Percentiles rank a stretch among this genome's conserved stretches.
These are phyloP conservation scores for Hydroisotoma schaefferi DNA, from an alignment of 2,888 invertebrate genomes.

Conservation along the genomic window DNA sequence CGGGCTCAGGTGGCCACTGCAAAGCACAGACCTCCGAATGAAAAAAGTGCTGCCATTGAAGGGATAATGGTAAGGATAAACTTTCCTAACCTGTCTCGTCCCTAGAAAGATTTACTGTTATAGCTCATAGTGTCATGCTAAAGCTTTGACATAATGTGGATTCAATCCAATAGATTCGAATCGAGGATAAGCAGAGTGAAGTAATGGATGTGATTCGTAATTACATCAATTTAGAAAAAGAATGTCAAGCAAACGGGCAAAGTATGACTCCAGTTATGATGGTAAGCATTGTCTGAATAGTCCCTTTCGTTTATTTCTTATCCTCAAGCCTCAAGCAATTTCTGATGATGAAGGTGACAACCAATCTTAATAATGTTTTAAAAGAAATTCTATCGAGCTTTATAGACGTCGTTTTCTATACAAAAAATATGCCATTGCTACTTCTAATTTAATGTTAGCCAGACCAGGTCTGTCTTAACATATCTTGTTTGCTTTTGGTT, in stretches of 20 bases:
- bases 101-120: no score
- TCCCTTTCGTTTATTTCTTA: background rate
- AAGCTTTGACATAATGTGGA: background rate
- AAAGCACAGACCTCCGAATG: slow-evolving; percentile 41
- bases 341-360: background rate
- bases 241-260: slow-evolving; percentile 56
- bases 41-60: slow-evolving; percentile 41
- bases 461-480: no score
- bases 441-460: no score
- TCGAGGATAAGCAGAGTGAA: slow-evolving; percentile 60
- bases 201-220: slow-evolving; percentile 63
- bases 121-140: background rate
- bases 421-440: no score
- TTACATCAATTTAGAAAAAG: slow-evolving; percentile 62
- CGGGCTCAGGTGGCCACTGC: slow-evolving; percentile 46
- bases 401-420: no score
- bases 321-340: background rate
- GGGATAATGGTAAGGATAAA: slow-evolving; percentile 34
- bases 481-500: slow-evolving; percentile 16
- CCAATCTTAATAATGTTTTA: background rate
- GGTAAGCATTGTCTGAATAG: slow-evolving; percentile 51
- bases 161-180: slow-evolving; percentile 49
- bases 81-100: no score
- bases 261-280: slow-evolving; percentile 56
- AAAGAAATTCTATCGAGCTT: no score